A percentile compares a stretch with the other conserved stretches of the same genome.
Conservation (phyloP, 2,113 vertebrate species). For the Archilochus colubris region DNA sequence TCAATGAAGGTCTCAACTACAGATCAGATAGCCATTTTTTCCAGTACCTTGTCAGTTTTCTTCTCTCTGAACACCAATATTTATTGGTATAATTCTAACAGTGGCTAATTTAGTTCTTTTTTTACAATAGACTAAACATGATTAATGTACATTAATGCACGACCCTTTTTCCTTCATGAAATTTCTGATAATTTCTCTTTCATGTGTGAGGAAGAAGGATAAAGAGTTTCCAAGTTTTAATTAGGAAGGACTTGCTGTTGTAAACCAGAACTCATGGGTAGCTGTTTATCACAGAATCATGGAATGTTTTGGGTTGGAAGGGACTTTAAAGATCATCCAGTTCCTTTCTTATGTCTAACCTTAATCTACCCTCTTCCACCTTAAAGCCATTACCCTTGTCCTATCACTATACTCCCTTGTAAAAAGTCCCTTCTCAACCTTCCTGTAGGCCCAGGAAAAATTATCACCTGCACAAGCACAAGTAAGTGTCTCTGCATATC, state of each 20-base stretch:
- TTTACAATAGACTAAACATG: not conserved
- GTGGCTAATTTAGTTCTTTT: not conserved
- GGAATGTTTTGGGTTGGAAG: too few relatives aligned
- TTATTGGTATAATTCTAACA: not conserved
- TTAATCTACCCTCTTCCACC: too few relatives aligned
- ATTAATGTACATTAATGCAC: not conserved
- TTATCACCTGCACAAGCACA: not conserved
- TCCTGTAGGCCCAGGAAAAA: too few relatives aligned
- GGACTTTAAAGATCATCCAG: too few relatives aligned
- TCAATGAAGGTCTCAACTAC: not conserved
- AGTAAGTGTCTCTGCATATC: not conserved
- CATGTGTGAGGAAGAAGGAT: not conserved
- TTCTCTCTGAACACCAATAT: not conserved
- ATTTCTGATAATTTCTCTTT: not conserved
- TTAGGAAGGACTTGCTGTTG: not conserved
- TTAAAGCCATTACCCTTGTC: too few relatives aligned
- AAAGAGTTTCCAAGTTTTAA: not conserved
- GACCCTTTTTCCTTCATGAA: not conserved
- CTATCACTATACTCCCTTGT: too few relatives aligned
- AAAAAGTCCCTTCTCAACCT: too few relatives aligned
- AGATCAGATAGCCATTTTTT: not conserved
- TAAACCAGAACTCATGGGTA: not conserved
- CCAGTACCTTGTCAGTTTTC: not conserved
- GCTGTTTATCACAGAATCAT: not conserved
- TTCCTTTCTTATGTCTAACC: too few relatives aligned